phyloP scores from a whole-genome alignment of 2,113 vertebrate species.

The Ptilorrhoa leucosticta region DNA sequence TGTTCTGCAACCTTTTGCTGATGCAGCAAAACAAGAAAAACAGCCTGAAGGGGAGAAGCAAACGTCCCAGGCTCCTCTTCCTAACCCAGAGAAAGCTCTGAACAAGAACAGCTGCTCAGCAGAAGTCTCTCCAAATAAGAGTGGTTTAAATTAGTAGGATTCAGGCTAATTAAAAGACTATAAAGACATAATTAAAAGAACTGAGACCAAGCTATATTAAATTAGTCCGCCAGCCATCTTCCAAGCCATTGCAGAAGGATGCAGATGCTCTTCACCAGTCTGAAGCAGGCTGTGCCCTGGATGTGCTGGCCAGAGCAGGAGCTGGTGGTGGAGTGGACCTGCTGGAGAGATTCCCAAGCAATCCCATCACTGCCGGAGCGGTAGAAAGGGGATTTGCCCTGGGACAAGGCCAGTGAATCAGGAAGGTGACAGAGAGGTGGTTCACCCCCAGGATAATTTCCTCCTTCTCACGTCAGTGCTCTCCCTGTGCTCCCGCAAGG shows the following conservation, averaged over 20 bases:
- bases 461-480: neutral
- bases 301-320: neutral
- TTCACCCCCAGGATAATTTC: neutral
- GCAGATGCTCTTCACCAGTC: neutral
- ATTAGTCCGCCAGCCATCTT: conserved; percentile 39
- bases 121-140: conserved; percentile 25
- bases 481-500: neutral
- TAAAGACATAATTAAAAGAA: conserved; percentile 67
- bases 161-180: conserved; percentile 66
- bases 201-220: conserved; percentile 36
- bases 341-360: neutral
- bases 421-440: neutral
- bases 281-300: neutral
- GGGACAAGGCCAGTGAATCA: neutral
- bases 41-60: conserved; percentile 37
- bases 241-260: neutral
- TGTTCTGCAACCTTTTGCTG: conserved; percentile 37
- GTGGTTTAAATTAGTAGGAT: conserved; percentile 65
- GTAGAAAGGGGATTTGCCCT: neutral
- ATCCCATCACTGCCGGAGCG: neutral
- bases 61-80: conserved; percentile 1
- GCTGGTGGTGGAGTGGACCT: neutral
- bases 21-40: conserved; percentile 55
- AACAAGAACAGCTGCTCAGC: conserved; percentile 62
- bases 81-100: conserved; percentile 22